A percentile compares a stretch with the other conserved stretches of the same genome.
Conservation (phyloP, 1,140 invertebrate genomes). For the Atta cephalotes region DNA sequence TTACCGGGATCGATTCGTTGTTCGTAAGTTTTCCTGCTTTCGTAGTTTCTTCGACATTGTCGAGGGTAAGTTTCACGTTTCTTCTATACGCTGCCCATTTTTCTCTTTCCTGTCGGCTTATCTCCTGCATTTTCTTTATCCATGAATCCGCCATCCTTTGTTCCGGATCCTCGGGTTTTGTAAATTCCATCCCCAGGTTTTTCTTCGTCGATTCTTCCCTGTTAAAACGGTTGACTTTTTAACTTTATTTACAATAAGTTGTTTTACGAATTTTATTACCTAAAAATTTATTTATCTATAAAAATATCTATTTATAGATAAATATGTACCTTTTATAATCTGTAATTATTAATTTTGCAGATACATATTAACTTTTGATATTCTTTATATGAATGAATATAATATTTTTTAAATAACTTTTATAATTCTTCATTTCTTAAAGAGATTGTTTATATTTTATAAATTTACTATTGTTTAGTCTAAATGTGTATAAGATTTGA, state of each 20-base stretch:
- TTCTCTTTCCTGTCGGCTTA: constrained; percentile 63
- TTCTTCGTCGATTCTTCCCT: constrained; percentile 34
- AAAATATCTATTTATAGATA: too few species aligned
- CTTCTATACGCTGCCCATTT: constrained; percentile 61
- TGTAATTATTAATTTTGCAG: not conserved
- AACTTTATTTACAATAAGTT: constrained; percentile 26
- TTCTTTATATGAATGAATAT: not conserved
- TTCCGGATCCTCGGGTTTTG: constrained; percentile 55
- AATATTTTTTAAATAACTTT: not conserved
- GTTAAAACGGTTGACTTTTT: not conserved
- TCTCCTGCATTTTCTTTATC: constrained; percentile 68
- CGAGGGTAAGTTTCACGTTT: constrained; percentile 48
- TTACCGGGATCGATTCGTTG: constrained; percentile 45
- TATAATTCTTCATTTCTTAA: not conserved
- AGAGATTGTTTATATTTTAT: not conserved
- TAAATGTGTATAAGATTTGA: not conserved
- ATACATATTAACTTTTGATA: not conserved
- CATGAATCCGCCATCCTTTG: constrained; percentile 41
- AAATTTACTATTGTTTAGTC: not conserved
- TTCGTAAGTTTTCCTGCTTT: constrained; percentile 39
- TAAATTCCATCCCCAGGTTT: constrained; percentile 52
- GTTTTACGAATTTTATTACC: not conserved
- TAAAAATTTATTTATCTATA: not conserved
- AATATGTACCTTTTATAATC: not conserved
- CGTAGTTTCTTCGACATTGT: constrained; percentile 53